These are phyloP conservation scores for Hemicentrotus pulcherrimus DNA, from an alignment of 35 echinoderm and acorn worm genomes.

Conservation along the genomic window DNA sequence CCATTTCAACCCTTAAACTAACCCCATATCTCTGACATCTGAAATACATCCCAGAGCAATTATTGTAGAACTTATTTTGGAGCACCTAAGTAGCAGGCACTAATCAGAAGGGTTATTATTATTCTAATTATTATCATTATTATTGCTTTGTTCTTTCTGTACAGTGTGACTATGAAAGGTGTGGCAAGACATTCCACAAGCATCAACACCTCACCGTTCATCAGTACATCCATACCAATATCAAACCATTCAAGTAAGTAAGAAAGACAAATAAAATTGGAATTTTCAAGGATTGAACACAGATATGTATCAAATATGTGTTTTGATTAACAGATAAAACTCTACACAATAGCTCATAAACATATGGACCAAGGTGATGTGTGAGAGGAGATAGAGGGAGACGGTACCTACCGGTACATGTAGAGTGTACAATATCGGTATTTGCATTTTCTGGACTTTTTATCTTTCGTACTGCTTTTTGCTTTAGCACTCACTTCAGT, in stretches of 20 bases:
- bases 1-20: background rate
- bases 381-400: too few relatives aligned
- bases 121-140: background rate
- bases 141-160: background rate
- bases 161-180: slow-evolving; percentile 66
- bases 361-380: too few relatives aligned
- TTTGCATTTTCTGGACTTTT: too few relatives aligned
- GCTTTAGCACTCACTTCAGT: too few relatives aligned
- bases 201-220: slow-evolving; percentile 63
- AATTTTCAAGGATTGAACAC: background rate
- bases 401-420: too few relatives aligned
- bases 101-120: background rate
- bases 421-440: too few relatives aligned
- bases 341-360: too few relatives aligned
- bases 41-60: background rate
- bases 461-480: too few relatives aligned
- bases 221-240: slow-evolving; percentile 60
- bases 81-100: background rate
- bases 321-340: too few relatives aligned
- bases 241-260: slow-evolving; percentile 74
- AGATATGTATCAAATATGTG: background rate
- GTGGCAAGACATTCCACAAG: slow-evolving; percentile 58
- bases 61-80: background rate
- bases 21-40: background rate
- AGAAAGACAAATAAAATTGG: background rate